Conservation (phyloP, 2,888 invertebrate genomes). For the Candidula unifasciata region DNA sequence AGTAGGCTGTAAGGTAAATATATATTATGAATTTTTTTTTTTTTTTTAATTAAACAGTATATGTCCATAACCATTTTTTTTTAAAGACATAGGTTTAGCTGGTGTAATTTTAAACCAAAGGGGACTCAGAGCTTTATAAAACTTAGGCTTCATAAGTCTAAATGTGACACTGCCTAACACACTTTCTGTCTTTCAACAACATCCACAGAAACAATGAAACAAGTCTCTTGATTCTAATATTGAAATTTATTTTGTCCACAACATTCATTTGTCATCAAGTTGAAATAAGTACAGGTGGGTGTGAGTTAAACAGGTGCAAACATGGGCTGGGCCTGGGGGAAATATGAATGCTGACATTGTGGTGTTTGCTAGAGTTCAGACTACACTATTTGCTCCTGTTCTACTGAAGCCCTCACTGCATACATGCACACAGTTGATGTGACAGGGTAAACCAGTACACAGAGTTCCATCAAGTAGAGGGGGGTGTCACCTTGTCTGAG, state of each 20-base stretch:
- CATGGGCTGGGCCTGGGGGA: conserved; percentile 29
- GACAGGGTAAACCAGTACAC: background rate
- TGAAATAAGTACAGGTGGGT: conserved; percentile 49
- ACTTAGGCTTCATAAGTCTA: no score
- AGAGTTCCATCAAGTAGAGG: no score
- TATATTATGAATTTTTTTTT: no score
- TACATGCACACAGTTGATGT: conserved; percentile 17
- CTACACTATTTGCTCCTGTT: background rate
- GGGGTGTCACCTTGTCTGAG: background rate
- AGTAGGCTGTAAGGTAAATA: no score
- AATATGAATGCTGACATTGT: conserved; percentile 45
- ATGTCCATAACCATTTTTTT: no score
- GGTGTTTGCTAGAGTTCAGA: conserved; percentile 39
- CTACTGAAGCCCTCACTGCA: conserved; percentile 34
- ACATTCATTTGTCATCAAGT: conserved; percentile 53
- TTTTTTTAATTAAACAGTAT: no score
- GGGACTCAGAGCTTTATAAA: no score
- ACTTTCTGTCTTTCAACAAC: background rate
- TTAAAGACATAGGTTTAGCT: no score
- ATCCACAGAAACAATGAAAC: background rate
- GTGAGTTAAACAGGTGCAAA: conserved; percentile 43
- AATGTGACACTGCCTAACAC: no score
- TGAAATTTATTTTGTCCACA: conserved; percentile 53
- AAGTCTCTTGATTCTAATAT: conserved; percentile 42
- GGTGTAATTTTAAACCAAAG: no score